Percentiles rank a stretch among this genome's conserved stretches.
Evolutionary conservation across 2,888 invertebrate species (phyloP).

Genomic region (Eupithecia subumbrata): DNA sequence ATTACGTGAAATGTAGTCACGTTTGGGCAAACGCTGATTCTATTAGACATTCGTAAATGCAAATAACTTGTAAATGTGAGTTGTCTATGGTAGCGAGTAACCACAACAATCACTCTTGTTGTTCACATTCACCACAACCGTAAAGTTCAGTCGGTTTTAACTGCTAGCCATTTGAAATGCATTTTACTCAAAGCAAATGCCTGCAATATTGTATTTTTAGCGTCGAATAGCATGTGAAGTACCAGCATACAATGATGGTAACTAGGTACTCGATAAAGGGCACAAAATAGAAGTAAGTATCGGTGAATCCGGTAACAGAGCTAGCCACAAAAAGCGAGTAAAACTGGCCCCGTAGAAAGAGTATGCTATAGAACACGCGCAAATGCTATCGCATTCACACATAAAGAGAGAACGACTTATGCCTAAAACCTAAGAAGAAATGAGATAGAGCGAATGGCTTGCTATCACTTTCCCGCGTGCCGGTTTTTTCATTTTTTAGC

Average conservation of each 20-base stretch:
- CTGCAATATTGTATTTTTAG: not conserved
- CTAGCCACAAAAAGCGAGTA: slow-evolving; percentile 24
- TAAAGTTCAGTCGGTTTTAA: not conserved
- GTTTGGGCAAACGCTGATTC: not conserved
- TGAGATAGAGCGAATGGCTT: too few relatives aligned
- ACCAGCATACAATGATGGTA: not conserved
- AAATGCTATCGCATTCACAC: too few relatives aligned
- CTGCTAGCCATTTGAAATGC: slow-evolving; percentile 4
- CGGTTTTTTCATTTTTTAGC: too few relatives aligned
- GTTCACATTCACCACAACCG: not conserved
- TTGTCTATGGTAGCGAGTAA: not conserved
- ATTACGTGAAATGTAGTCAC: not conserved
- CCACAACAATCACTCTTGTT: slow-evolving; percentile 5
- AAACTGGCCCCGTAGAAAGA: slow-evolving; percentile 14
- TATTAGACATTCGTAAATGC: not conserved
- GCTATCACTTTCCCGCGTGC: too few relatives aligned
- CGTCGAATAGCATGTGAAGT: not conserved
- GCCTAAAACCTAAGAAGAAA: too few relatives aligned
- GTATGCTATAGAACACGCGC: too few relatives aligned
- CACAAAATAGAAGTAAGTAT: not conserved
- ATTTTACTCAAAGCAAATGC: not conserved
- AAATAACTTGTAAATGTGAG: not conserved
- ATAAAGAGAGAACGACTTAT: too few relatives aligned
- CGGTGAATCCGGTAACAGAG: slow-evolving; percentile 17
- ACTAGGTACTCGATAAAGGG: not conserved